Conservation (phyloP, 2,113 vertebrate species). For the Rhinogobius similis region DNA sequence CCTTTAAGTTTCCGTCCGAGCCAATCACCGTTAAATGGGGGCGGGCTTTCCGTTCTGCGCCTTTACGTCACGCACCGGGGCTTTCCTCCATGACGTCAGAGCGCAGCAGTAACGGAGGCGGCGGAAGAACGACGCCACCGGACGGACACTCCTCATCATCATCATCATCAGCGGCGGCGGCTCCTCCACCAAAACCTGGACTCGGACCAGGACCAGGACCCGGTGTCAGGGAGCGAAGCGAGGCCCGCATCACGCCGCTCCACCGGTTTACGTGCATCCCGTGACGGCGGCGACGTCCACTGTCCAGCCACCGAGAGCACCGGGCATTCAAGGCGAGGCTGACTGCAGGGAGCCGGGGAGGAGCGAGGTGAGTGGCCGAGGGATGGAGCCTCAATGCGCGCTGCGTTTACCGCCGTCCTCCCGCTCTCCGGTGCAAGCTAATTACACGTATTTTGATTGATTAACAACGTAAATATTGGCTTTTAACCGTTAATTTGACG, state of each 20-base stretch:
- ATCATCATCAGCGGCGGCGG: background rate
- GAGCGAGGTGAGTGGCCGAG: slow-evolving; percentile 37
- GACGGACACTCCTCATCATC: background rate
- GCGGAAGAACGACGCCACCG: background rate
- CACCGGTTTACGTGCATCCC: background rate
- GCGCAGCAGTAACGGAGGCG: slow-evolving; percentile 15
- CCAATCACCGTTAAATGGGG: slow-evolving; percentile 57
- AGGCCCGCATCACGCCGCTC: too few relatives aligned
- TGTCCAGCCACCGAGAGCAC: background rate
- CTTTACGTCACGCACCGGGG: slow-evolving; percentile 63
- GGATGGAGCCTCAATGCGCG: slow-evolving; percentile 8
- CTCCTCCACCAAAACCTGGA: background rate
- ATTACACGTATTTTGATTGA: background rate
- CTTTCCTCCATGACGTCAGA: slow-evolving; percentile 77
- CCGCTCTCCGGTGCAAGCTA: background rate
- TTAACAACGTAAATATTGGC: too few relatives aligned
- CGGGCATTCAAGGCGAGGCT: background rate
- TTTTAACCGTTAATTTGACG: background rate
- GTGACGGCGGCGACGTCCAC: background rate
- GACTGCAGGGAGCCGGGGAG: background rate
- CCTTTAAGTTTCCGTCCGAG: background rate
- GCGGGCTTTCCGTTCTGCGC: slow-evolving; percentile 53
- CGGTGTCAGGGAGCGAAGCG: background rate
- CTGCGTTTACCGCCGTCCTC: too few relatives aligned
- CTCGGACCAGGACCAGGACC: background rate